Evolutionary conservation across 2,888 invertebrate genomes (phyloP).

Genomic region (Cerastis rubricosa): DNA sequence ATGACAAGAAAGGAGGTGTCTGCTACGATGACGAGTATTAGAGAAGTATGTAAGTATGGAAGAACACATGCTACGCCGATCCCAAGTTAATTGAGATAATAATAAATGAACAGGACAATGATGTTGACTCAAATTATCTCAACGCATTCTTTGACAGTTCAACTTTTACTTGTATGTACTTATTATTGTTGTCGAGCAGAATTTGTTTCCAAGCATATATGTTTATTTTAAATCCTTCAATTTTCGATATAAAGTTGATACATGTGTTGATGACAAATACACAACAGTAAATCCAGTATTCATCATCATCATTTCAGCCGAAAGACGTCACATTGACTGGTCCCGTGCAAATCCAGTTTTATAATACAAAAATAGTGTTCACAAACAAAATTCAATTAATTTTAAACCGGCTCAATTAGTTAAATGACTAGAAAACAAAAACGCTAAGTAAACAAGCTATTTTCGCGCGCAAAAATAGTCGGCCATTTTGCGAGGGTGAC

Average conservation of each 20-base stretch:
- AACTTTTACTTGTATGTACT: background rate
- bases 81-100: no score
- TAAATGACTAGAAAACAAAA: constrained; percentile 63
- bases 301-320: no score
- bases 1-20: no score
- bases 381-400: constrained; percentile 41
- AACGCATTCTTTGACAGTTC: background rate
- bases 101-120: no score
- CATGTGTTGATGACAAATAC: background rate
- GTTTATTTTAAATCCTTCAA: background rate
- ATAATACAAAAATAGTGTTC: constrained; percentile 12
- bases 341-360: no score
- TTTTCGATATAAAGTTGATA: background rate
- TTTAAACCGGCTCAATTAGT: constrained; percentile 56
- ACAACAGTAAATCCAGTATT: background rate
- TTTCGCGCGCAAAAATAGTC: constrained; percentile 62
- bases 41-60: no score
- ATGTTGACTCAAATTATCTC: background rate
- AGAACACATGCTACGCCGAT: no score
- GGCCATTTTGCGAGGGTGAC: constrained; percentile 57
- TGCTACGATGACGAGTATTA: no score
- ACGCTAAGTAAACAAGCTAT: constrained; percentile 59
- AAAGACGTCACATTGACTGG: no score
- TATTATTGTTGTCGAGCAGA: background rate
- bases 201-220: background rate